These are phyloP conservation scores for Amphiduros pacificus DNA, from an alignment of 2,888 invertebrate species.

Conservation along the genomic window DNA sequence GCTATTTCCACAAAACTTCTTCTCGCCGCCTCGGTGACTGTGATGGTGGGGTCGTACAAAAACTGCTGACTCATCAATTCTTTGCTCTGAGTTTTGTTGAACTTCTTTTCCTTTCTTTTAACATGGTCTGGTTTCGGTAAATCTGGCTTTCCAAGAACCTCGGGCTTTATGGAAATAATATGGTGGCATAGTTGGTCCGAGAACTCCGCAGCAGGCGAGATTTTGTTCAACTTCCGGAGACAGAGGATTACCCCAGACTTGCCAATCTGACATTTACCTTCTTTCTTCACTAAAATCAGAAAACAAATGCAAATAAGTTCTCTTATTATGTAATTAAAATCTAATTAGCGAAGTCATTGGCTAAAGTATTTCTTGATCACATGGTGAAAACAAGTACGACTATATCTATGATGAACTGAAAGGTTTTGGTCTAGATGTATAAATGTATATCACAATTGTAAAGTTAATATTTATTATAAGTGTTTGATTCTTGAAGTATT, in stretches of 20 bases:
- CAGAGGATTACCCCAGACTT: slow-evolving; percentile 4
- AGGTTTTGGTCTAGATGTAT: too few species aligned
- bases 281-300: neutral
- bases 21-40: slow-evolving; percentile 3
- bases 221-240: slow-evolving; percentile 7
- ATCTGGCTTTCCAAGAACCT: slow-evolving; percentile 4
- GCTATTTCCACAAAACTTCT: slow-evolving; percentile 5
- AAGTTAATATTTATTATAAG: too few species aligned
- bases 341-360: too few species aligned
- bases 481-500: too few species aligned
- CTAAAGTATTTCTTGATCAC: too few species aligned
- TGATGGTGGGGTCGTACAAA: slow-evolving; percentile 9
- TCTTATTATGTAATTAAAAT: too few species aligned
- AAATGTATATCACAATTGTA: too few species aligned
- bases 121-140: neutral
- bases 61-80: slow-evolving; percentile 2
- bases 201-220: slow-evolving; percentile 5
- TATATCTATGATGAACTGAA: too few species aligned
- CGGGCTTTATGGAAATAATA: neutral
- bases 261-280: neutral
- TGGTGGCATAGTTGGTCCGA: slow-evolving; percentile 9
- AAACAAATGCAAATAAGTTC: neutral
- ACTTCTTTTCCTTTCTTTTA: neutral
- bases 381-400: too few species aligned
- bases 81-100: neutral